These are phyloP conservation scores for Drosophila quadrilineata DNA, from an alignment of 1,140 invertebrate genomes.

Conservation along the genomic window DNA sequence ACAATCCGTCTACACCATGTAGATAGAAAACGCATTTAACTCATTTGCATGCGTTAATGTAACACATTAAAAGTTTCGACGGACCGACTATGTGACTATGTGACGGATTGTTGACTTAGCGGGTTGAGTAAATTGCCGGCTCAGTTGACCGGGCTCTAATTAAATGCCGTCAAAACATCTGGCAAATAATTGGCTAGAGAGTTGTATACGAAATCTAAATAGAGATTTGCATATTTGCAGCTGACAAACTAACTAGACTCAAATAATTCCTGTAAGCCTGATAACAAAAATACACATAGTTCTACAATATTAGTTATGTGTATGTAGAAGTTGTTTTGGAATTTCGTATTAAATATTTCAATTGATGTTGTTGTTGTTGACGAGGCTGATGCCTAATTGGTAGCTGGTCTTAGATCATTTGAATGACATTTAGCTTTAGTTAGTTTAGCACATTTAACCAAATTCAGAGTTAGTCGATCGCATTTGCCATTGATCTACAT, in stretches of 20 bases:
- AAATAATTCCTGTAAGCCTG: constrained; percentile 55
- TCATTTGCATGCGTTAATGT: constrained; percentile 69
- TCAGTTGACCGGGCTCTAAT: constrained; percentile 18
- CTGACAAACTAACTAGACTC: constrained; percentile 24
- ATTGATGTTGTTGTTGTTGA: constrained; percentile 11
- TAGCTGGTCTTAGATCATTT: constrained; percentile 44
- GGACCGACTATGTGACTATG: no score
- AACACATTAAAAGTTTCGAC: no score
- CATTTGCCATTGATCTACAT: constrained; percentile 79
- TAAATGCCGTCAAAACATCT: constrained; percentile 67
- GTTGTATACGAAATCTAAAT: constrained; percentile 25
- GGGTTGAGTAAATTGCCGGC: constrained; percentile 6
- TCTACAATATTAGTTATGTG: constrained; percentile 5
- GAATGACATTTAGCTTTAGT: constrained; percentile 60
- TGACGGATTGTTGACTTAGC: neutral
- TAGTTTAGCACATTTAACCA: constrained; percentile 48
- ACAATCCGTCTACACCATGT: neutral
- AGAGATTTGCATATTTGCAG: constrained; percentile 30
- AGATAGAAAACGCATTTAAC: constrained; percentile 60
- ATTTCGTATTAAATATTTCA: constrained; percentile 11
- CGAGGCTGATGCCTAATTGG: constrained; percentile 60
- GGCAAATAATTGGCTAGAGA: constrained; percentile 31
- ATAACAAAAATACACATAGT: constrained; percentile 29
- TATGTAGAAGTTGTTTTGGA: no score
- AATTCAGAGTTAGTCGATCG: constrained; percentile 53